phyloP scores from a whole-genome alignment of 2,888 invertebrate genomes.

The Philopedon plagiatum region DNA sequence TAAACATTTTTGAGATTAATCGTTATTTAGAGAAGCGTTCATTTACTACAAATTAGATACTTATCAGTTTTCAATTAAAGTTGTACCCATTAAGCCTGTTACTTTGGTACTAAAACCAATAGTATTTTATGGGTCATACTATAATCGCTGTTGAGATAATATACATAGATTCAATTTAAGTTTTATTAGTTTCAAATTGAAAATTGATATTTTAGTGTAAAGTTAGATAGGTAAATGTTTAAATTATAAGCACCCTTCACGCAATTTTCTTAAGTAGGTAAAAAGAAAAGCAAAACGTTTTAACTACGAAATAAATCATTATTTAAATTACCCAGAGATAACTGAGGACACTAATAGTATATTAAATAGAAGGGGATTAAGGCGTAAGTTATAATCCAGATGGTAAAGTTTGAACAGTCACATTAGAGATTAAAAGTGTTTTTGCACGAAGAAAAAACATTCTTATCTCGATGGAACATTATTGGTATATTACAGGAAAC shows the following conservation, averaged over 20 bases:
- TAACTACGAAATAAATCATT: too few species aligned
- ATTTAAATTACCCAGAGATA: too few species aligned
- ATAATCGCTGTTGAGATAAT: neutral
- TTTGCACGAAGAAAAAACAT: too few species aligned
- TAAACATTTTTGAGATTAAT: neutral
- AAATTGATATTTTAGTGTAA: neutral
- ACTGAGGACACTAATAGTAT: too few species aligned
- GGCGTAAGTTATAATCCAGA: too few species aligned
- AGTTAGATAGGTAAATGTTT: neutral
- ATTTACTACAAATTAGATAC: neutral
- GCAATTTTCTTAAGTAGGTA: neutral
- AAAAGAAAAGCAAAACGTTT: neutral
- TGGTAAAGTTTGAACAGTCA: too few species aligned
- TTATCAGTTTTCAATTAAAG: slow-evolving; percentile 27
- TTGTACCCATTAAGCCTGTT: slow-evolving; percentile 32
- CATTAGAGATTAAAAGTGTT: too few species aligned
- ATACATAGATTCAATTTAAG: neutral
- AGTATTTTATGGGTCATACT: neutral
- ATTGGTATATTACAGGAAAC: too few species aligned
- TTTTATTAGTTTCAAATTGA: neutral
- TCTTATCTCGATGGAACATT: too few species aligned
- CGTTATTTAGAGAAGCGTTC: neutral
- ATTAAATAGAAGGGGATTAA: too few species aligned
- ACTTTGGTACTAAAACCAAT: slow-evolving; percentile 21
- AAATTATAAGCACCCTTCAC: neutral